Evolutionary conservation across 2,888 invertebrate species (phyloP), one percentile per base, ranked within the genome.

Genomic region (Phalera bucephala): DNA sequence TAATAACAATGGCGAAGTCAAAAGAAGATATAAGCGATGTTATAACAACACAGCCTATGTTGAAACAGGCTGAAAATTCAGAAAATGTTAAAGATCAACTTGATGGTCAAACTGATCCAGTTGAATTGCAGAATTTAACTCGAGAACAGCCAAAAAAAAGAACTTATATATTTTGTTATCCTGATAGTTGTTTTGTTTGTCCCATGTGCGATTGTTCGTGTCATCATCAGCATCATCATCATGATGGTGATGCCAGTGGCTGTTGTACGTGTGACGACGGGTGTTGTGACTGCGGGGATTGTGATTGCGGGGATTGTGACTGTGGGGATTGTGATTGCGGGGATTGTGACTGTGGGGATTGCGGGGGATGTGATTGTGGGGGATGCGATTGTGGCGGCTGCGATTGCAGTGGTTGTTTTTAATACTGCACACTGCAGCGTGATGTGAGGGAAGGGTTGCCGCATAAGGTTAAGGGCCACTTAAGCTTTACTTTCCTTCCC

Each of bases 321-420:
- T 50, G 34, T 30, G 40, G 36, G 12, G 60, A 36, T 0, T 40
- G 40, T 33, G 36, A 43, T 19, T 34, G 39, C 21, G 36, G 43
- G 7, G 39, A 31, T 19, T 38, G 40, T 14, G 27, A 33, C 11
- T 33, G 42, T 32, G 39, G 42, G 12, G 36, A 35, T 14, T 40
- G 43, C 38, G 40, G 15, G 3, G 28, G 15, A 1, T 14, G 33
- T 1, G 36, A 33, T 6, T 33, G 33, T 11, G 33, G 35, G 1
- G n/a, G n/a, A n/a, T n/a, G n/a, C n/a, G 35, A 23, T n/a, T 15
- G 17, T 17, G 28, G 17, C 10, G 15, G 17, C 2, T 15, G 28
- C 4, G 28, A 17, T 17, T 17, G 10, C 2, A 8, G 17, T 1
- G 2, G 26, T 1, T 29, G 25, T 17, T n/a, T n/a, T n/a, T n/a